Conservation (phyloP, 1,140 invertebrate species). For the Cataglyphis hispanica region DNA sequence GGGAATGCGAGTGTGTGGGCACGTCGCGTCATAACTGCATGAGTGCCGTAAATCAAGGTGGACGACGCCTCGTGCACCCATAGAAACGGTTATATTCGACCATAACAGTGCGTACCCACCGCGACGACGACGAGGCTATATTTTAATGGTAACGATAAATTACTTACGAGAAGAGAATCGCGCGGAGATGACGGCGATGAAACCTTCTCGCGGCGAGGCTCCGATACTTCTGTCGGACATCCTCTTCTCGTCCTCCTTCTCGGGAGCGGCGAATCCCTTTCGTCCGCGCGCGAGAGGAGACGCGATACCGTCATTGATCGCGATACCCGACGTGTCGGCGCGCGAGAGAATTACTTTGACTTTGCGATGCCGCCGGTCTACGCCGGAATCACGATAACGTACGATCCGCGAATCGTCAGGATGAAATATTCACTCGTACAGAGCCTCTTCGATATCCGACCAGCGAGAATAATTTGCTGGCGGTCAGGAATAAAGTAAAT, state of each 20-base stretch:
- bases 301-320: constrained; percentile 37
- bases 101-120: constrained; percentile 82
- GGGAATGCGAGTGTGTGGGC: constrained; percentile 78
- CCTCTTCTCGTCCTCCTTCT: constrained; percentile 34
- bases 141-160: constrained; percentile 86
- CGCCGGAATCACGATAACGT: constrained; percentile 60
- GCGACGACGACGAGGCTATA: constrained; percentile 83
- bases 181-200: constrained; percentile 76
- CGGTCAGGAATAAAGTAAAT: constrained; percentile 46
- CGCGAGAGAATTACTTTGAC: constrained; percentile 52
- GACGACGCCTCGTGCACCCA: constrained; percentile 84
- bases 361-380: constrained; percentile 29
- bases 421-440: constrained; percentile 58
- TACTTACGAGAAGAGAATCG: constrained; percentile 80
- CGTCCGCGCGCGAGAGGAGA: neutral
- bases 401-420: constrained; percentile 49
- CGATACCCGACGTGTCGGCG: constrained; percentile 51
- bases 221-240: constrained; percentile 67
- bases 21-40: constrained; percentile 82
- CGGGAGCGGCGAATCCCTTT: neutral
- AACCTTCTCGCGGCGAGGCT: constrained; percentile 77
- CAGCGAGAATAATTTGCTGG: constrained; percentile 50
- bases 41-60: constrained; percentile 84
- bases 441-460: constrained; percentile 37
- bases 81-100: constrained; percentile 85